A percentile compares a stretch with the other conserved stretches of the same genome.
Conservation (phyloP, 2,113 vertebrate genomes). For the Apaloderma vittatum region DNA sequence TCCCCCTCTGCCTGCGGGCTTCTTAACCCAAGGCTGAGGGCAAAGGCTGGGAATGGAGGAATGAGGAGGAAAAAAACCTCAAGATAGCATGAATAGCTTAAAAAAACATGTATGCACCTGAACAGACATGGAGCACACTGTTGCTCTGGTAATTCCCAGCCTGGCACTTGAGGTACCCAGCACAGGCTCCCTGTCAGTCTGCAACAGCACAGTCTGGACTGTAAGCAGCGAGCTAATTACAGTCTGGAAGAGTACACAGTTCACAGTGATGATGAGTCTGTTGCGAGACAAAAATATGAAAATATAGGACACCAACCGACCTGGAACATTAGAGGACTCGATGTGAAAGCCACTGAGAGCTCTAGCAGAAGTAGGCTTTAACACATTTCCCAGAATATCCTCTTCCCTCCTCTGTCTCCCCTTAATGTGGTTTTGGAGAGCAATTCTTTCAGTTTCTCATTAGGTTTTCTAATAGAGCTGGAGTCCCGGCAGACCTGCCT, state of each 20-base stretch:
- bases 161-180: neutral
- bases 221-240: neutral
- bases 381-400: neutral
- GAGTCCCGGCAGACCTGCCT: neutral
- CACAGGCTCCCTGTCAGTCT: neutral
- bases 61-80: accelerated
- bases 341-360: neutral
- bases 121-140: accelerated
- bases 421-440: neutral
- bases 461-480: neutral
- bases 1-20: neutral
- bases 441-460: neutral
- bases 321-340: neutral
- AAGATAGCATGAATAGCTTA: neutral
- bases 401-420: neutral
- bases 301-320: neutral
- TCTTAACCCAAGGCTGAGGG: neutral
- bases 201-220: neutral
- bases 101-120: neutral
- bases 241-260: neutral
- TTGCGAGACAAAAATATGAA: neutral
- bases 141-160: neutral
- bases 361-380: neutral
- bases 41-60: neutral
- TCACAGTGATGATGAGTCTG: neutral